Percentiles rank a stretch among this genome's conserved stretches.
These are phyloP conservation scores for Orchestia grillus DNA, from an alignment of 1,140 invertebrate genomes.

Conservation along the genomic window DNA sequence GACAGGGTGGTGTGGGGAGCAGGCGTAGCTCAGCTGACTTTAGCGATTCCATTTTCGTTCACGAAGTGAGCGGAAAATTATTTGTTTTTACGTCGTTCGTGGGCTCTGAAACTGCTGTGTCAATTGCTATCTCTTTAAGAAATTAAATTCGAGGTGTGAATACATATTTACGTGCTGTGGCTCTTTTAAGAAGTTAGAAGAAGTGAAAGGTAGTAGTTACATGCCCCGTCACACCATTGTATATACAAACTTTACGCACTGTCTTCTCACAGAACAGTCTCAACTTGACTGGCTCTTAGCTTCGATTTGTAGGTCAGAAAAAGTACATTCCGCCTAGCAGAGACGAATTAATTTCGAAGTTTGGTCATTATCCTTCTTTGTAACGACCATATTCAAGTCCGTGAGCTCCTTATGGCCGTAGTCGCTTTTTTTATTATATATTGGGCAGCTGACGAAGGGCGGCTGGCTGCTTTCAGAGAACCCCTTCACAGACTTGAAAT, in stretches of 20 bases:
- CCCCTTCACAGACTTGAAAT: neutral
- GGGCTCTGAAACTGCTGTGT: neutral
- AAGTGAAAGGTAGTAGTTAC: neutral
- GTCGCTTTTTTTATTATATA: neutral
- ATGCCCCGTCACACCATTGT: neutral
- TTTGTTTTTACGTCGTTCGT: neutral
- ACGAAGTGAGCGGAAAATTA: neutral
- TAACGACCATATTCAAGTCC: neutral
- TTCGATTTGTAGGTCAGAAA: neutral
- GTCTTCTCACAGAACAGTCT: neutral
- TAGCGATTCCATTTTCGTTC: neutral
- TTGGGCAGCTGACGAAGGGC: neutral
- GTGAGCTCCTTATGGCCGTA: neutral
- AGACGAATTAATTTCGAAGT: neutral
- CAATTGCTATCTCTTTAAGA: neutral
- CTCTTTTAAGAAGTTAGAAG: neutral
- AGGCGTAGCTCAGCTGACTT: neutral
- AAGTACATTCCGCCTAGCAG: neutral
- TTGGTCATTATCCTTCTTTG: neutral
- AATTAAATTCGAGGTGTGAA: neutral
- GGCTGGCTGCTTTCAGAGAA: neutral
- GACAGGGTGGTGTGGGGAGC: neutral
- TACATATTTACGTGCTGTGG: neutral
- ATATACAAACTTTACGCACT: neutral
- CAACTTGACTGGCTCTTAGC: neutral